Base-by-base conservation (phyloP, 2,888 invertebrate species). In the Temnothorax rugatulus region DNA sequence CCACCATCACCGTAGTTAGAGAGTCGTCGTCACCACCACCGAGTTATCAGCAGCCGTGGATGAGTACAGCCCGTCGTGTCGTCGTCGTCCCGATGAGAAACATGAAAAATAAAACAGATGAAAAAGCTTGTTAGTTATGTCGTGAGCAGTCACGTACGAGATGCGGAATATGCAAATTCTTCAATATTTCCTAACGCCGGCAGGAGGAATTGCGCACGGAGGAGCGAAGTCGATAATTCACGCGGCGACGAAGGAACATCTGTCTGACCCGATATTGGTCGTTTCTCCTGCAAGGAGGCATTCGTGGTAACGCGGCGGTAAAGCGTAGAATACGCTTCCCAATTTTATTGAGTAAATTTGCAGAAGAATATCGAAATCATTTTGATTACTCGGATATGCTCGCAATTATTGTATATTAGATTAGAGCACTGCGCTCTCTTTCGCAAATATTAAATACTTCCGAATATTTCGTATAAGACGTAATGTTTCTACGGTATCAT, bases 171-270 rank as follows among this genome's bases (percentile, higher is more conserved):
- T 73, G 76, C 66, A 81, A 86, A 82, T 85, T 87, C 54, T 83
- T 76, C 77, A 50, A 69, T 74, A 77, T 88, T 86, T 81, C 64
- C 41, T 73, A 47, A 57, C 76, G 75, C 74, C 79, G 82, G 76
- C 74, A 66, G 76, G 69, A 25, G 83, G 61, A 77, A 77, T 57
- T 77, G 69, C 66, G 76, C 77, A 61, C 47, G 61, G 15, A 82
- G 77, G 64, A 82, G 52, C 74, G 54, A 64, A 82, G 79, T 83
- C 89, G 88, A 89, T 89, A 86, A 89, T 89, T 89, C 84, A 89
- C 87, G 83, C 61, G 86, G 66, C 71, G 84, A 81, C 84, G 84
- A 86, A 83, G 79, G 59, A 81, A 73, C 73, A 73, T 73, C 79
- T 64, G 76, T 76, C 76, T 73, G 79, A 47, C 57, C 44, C 71